Conservation (phyloP, 2,888 invertebrate species). For the Diplazon laetatorius region DNA sequence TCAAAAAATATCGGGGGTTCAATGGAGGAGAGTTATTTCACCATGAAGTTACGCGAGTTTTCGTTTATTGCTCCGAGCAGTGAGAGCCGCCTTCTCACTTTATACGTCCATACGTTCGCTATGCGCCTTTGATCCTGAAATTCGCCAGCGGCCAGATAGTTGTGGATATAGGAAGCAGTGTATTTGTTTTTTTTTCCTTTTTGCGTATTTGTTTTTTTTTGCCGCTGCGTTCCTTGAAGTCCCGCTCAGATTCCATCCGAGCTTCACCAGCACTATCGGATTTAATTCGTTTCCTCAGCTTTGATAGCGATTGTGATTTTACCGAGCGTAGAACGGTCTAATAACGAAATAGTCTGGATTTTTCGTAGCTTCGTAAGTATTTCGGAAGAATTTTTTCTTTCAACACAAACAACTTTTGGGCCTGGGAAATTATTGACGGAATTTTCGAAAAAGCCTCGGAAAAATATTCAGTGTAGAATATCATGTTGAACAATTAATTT, state of each 20-base stretch:
- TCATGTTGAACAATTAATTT: too few species aligned
- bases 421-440: too few species aligned
- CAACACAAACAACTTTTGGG: too few species aligned
- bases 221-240: not conserved
- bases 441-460: too few species aligned
- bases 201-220: slow-evolving; percentile 17
- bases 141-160: slow-evolving; percentile 55
- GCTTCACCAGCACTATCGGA: slow-evolving; percentile 31
- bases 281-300: slow-evolving; percentile 44
- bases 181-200: not conserved
- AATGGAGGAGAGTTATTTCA: not conserved
- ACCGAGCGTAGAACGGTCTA: not conserved
- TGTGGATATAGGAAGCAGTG: slow-evolving; percentile 36
- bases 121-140: slow-evolving; percentile 57
- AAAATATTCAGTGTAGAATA: too few species aligned
- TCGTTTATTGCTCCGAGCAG: slow-evolving; percentile 5
- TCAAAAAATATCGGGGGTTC: slow-evolving; percentile 27
- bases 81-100: slow-evolving; percentile 18
- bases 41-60: slow-evolving; percentile 35
- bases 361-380: too few species aligned
- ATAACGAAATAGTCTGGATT: too few species aligned
- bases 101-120: slow-evolving; percentile 6
- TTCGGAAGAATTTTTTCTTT: too few species aligned
- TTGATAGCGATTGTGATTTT: slow-evolving; percentile 22
- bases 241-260: slow-evolving; percentile 32